phyloP scores from a whole-genome alignment of 2,888 invertebrate species.

The Rotaria magnacalcarata region DNA sequence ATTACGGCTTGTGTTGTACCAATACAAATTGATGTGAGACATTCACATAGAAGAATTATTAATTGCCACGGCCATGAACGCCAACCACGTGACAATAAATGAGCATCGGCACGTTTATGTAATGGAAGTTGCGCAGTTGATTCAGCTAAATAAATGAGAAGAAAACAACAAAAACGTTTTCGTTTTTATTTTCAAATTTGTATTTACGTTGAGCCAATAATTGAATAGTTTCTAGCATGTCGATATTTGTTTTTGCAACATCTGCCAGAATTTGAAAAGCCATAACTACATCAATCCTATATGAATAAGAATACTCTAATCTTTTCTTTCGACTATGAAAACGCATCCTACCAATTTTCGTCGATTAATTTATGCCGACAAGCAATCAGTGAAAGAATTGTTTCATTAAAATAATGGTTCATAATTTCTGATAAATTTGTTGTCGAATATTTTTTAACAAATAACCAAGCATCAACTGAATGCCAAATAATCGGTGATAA shows the following conservation, averaged over 20 bases:
- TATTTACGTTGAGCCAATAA: slow-evolving; percentile 11
- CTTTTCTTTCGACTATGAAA: not conserved
- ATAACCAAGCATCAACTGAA: slow-evolving; percentile 58
- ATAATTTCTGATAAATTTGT: not conserved
- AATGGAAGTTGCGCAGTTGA: not conserved
- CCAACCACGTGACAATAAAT: not conserved
- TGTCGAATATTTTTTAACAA: slow-evolving; percentile 50
- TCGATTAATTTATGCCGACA: not conserved
- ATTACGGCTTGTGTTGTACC: not conserved
- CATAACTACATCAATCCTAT: slow-evolving; percentile 12
- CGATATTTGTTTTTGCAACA: slow-evolving; percentile 18
- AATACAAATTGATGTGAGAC: not conserved
- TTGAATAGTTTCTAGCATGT: slow-evolving; percentile 19
- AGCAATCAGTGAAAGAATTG: not conserved
- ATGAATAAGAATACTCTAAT: no score
- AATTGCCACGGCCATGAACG: not conserved
- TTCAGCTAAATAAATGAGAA: not conserved
- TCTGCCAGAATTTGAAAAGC: slow-evolving; percentile 19
- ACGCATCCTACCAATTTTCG: not conserved
- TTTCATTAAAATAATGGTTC: not conserved
- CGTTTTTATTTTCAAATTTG: no score
- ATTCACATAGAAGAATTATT: slow-evolving; percentile 1
- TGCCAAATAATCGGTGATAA: slow-evolving; percentile 59
- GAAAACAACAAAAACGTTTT: not conserved
- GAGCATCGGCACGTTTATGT: not conserved